Evolutionary conservation across 1,140 invertebrate species (phyloP), one percentile per base, ranked within the genome.

Genomic region (Drosophila kohkoa): DNA sequence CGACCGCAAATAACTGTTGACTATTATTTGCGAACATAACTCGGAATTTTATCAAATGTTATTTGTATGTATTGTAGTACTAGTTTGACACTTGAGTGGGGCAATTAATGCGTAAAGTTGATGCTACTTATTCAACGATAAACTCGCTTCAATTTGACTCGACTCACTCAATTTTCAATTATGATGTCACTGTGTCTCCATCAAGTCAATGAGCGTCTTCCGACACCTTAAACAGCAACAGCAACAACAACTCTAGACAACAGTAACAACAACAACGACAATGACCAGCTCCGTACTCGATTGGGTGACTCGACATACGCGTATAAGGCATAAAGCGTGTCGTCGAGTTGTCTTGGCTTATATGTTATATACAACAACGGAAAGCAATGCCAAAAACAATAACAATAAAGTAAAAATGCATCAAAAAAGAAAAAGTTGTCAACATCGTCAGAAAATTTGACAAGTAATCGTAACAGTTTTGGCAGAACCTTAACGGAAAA

Each of bases 191-290:
- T 83, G 51, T 55, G 63, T 55, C 41, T 54, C 41, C 51, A 57
- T 25, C 64, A 66, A 75, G 78, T 87, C 83, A 87, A 83, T 83
- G 83, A 87, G 88, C 83, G 83, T 80, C 83, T 88, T 80, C 82
- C 83, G 69, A 80, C 77, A 88, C 80, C 77, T 73, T 77, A 74
- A 88, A 65, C 73, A 73, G 68, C 58, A 25, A 10, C 35, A 38
- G 7, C 32, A n/a, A 5, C 35, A 62, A 25, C 58, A 55, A 74
- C 49, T 60, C 15, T 46, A 68, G 52, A 25, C 49, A 49, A 58
- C 35, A 72, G 11, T 62, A 51, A 51, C 41, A 49, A 51, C 54
- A 73, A 15, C 70, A 52, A 52, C 25, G 32, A 60, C 74, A 52
- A 52, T 30, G 32, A 60, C 74, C 59, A 74, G 80, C 83, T 75